Base-by-base conservation (phyloP, 2,888 invertebrate genomes). In the Scaptomyza caliginosa region DNA sequence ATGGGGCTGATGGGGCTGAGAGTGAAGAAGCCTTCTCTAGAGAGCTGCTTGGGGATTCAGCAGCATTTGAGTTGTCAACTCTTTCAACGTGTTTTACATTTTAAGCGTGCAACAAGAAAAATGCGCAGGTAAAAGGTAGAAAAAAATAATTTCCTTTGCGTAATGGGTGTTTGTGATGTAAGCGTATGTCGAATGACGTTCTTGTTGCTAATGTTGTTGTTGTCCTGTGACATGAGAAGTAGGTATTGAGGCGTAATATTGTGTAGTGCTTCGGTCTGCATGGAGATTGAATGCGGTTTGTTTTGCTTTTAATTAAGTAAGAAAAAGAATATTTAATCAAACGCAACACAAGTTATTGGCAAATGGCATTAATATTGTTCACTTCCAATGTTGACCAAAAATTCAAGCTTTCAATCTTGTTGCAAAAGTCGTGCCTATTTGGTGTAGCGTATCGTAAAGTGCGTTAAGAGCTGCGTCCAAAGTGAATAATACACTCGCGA, bases 41-140 rank as follows among this genome's bases (percentile, higher is more conserved):
- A 28, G 17, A 7, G 34, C 16, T n/a, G 17, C 59, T 24, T 43
- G 28, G 63, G 48, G 59, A 59, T 49, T 8, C 16, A 34, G 34
- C 62, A 62, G 63, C 73, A 67, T 80, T 80, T 56, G 79, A 77
- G 88, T 79, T 82, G 82, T 87, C 82, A 83, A 83, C 82, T 83
- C 82, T 85, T 83, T 83, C 85, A 77, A 86, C 81, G 81, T 86
- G 87, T 86, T 84, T 86, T 84, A 81, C 81, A 81, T 81, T 84
- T 77, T 74, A 71, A 74, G 75, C 59, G 77, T 8, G 16, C 34
- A 34, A 49, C 46, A 59, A 55, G 70, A 70, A 73, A 74, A 64
- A 74, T 69, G 60, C 42, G 36, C 57, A 70, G 51, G 55, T 59
- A 16, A 51, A 60, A 75, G 42, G 54, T 57, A 57, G 38, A 57